Evolutionary conservation across 2,888 invertebrate genomes (phyloP), one percentile per base, ranked within the genome.

Genomic region (Crematogaster levior): DNA sequence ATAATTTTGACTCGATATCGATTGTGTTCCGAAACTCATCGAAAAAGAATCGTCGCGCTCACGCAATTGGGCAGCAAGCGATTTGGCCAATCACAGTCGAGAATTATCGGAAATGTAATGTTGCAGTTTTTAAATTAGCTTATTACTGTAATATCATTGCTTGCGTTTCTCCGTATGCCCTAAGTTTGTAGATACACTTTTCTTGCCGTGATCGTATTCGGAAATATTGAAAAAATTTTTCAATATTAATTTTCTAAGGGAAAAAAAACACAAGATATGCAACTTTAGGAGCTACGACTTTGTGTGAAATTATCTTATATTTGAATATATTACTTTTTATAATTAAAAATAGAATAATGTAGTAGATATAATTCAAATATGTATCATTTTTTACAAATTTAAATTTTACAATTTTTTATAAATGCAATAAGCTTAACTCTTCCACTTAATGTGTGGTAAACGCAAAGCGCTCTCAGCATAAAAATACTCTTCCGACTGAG

Each of bases 381-480:
- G 30, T 37, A 37, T 53, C 15, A n/a, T 30, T 30, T n/a, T 21
- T 30, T 15, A 43, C 12, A 21, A 21, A 46, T 46, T 15, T 46
- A 46, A 46, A 51, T 21, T 51, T 51, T 9, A 51, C 21, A 46
- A 46, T 51, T 51, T 51, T 18, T 30, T 24, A 48, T 18, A 15
- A 73, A 34, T 37, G 74, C 27, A 83, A 60, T 48, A 53, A 27
- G 30, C 7, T 89, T 82, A 93, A 84, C 83, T 93, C 84, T 91
- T 93, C 94, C 93, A 93, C 83, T 91, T 90, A 81, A 93, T 94
- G 75, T 94, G 93, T 10, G 93, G 92, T 70, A 92, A 92, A 89
- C 96, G 95, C 0, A 98, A 93, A 1, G 96, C 96, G 90, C 96
- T 97, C 90, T 97, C 97, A 53, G 97, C 97, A 83, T 97, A 95